Evolutionary conservation across 2,113 vertebrate genomes (phyloP).

Genomic region (Burhinus bistriatus): DNA sequence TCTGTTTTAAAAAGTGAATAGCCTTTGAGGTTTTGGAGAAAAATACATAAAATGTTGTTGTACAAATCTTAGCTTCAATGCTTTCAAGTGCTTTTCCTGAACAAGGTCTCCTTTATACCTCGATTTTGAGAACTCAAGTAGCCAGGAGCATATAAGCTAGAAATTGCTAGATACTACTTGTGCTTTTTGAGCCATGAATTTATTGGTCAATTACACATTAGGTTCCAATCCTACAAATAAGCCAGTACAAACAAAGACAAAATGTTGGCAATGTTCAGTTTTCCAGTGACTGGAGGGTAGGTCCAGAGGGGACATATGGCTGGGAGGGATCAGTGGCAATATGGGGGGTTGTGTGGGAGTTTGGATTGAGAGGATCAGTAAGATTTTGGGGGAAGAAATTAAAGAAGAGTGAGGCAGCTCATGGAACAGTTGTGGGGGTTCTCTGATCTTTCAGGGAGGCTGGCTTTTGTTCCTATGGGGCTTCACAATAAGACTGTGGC

Average conservation of each 20-base stretch:
- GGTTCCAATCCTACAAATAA: not conserved
- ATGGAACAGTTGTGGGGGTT: rapidly evolving
- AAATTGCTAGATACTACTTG: not conserved
- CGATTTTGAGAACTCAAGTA: not conserved
- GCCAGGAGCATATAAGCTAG: not conserved
- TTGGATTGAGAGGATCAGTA: not conserved
- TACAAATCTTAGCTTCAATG: not conserved
- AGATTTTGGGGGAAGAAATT: not conserved
- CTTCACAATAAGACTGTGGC: not conserved
- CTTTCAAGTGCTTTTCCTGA: not conserved
- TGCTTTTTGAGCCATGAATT: not conserved
- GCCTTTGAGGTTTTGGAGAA: not conserved
- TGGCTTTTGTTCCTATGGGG: not conserved
- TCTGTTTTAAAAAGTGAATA: not conserved
- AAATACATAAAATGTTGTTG: not conserved
- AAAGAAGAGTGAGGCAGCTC: not conserved
- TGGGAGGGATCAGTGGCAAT: not conserved
- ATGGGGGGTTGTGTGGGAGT: not conserved
- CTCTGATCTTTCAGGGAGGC: not conserved
- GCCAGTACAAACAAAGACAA: not conserved
- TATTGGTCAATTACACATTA: not conserved
- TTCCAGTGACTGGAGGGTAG: not conserved
- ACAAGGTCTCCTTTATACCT: not conserved
- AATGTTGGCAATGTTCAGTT: not conserved
- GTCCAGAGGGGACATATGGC: not conserved